A percentile compares a stretch with the other conserved stretches of the same genome.
Conservation (phyloP, 2,113 vertebrate genomes). For the Gasterosteus aculeatus region DNA sequence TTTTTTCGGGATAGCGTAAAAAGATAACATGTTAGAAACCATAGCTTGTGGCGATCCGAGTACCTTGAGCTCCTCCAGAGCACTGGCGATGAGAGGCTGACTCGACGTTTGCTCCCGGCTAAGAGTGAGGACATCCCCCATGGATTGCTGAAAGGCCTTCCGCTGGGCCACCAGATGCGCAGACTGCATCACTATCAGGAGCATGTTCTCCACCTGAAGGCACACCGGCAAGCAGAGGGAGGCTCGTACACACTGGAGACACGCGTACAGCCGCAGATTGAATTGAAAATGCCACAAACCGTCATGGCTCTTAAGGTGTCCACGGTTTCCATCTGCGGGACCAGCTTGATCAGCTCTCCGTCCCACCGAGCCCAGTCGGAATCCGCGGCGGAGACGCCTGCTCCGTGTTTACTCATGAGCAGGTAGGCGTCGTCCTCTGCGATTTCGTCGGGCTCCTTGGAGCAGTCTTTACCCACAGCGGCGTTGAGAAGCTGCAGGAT, state of each 20-base stretch:
- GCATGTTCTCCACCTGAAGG: slow-evolving; percentile 89
- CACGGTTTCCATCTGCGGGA: slow-evolving; percentile 92
- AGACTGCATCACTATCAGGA: slow-evolving; percentile 94
- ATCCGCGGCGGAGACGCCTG: slow-evolving; percentile 67
- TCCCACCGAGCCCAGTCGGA: slow-evolving; percentile 88
- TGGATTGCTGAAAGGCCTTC: slow-evolving; percentile 92
- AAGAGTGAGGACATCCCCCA: slow-evolving; percentile 88
- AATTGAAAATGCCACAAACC: slow-evolving; percentile 70
- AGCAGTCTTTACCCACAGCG: slow-evolving; percentile 95
- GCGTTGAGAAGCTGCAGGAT: slow-evolving; percentile 94
- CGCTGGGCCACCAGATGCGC: slow-evolving; percentile 90
- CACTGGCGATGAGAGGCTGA: slow-evolving; percentile 91
- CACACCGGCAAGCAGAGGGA: not conserved
- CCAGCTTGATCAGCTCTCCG: slow-evolving; percentile 85
- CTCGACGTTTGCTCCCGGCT: slow-evolving; percentile 96
- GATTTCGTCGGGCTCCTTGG: slow-evolving; percentile 90
- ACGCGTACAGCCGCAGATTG: not conserved
- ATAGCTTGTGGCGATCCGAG: slow-evolving; percentile 16
- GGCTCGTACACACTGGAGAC: not conserved
- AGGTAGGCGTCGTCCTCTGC: slow-evolving; percentile 87
- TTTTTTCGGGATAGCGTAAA: slow-evolving; percentile 23
- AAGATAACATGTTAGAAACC: not conserved
- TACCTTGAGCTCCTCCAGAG: slow-evolving; percentile 97
- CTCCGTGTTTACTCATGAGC: slow-evolving; percentile 89
- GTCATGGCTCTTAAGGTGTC: slow-evolving; percentile 93